A percentile compares a stretch with the other conserved stretches of the same genome.
Conservation (phyloP, 2,888 invertebrate species). For the Amphipoea lucens region DNA sequence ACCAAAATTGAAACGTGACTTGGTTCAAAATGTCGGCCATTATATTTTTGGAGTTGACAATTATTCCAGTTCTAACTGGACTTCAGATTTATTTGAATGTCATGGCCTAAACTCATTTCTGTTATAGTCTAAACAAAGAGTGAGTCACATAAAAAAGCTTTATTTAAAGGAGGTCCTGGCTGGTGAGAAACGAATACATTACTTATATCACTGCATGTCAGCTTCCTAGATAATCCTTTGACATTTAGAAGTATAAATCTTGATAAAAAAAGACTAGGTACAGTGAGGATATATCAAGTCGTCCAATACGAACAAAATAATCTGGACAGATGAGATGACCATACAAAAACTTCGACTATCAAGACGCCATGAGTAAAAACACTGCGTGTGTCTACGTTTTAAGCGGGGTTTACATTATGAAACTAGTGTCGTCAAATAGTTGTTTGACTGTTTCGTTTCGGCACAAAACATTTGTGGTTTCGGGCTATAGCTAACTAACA, state of each 20-base stretch:
- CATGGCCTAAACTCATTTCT: slow-evolving; percentile 34
- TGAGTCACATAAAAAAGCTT: slow-evolving; percentile 35
- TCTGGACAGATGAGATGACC: slow-evolving; percentile 45
- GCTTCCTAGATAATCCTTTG: slow-evolving; percentile 21
- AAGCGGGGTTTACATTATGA: not conserved
- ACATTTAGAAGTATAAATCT: slow-evolving; percentile 14
- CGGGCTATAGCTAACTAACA: not conserved
- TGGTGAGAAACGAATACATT: slow-evolving; percentile 10
- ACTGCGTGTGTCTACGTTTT: slow-evolving; percentile 38
- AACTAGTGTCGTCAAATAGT: not conserved
- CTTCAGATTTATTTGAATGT: slow-evolving; percentile 54
- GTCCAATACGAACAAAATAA: slow-evolving; percentile 45
- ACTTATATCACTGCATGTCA: slow-evolving; percentile 20
- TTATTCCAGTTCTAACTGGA: slow-evolving; percentile 48
- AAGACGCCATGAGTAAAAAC: slow-evolving; percentile 54
- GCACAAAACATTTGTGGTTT: not conserved
- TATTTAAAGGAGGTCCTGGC: slow-evolving; percentile 8
- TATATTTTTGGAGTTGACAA: slow-evolving; percentile 43
- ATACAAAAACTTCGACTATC: slow-evolving; percentile 49
- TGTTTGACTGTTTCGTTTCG: not conserved
- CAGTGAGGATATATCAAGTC: slow-evolving; percentile 29
- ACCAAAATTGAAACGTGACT: slow-evolving; percentile 66
- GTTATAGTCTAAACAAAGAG: slow-evolving; percentile 23
- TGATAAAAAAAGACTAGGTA: slow-evolving; percentile 1
- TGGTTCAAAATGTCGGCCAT: slow-evolving; percentile 49